Evolutionary conservation across 2,797 vertebrate species (phyloP), one percentile per base, ranked within the genome.

Genomic region (Phrynocephalus forsythii): DNA sequence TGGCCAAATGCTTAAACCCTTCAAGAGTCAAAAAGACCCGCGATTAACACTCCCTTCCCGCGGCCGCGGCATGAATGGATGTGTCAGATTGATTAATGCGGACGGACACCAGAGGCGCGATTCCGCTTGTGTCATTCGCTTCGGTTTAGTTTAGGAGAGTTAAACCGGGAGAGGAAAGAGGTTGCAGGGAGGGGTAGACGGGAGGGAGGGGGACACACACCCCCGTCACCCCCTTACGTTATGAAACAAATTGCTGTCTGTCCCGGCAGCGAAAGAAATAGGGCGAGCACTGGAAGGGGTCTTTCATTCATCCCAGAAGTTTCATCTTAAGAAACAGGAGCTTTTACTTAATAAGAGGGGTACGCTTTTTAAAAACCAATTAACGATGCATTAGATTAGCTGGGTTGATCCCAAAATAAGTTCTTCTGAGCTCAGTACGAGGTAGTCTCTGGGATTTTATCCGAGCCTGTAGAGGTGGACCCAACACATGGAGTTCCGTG

Each of bases 21-120:
- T 68, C 85, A 68, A 56, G 28, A 79, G 18, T 81, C 77, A 18
- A 33, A 84, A 60, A 73, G 77, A 20, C 24, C 81, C 20, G 10
- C 28, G 77, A 84, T 84, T 84, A 80, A 81, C 38, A 48, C 69
- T n/a, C 44, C 52, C 78, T 77, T 22, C 82, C 73, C 18, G 66
- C 3, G 48, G 86, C 78, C 72, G 1, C 16, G 33, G 18, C 5
- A 5, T 86, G 77, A 76, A 80, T 77, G 86, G 71, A 75, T 18
- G 28, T 69, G 82, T 81, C 82, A 77, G 33, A 10, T 33, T 87
- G 89, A 84, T 82, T 71, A 69, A 82, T 80, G 82, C 16, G 69
- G 85, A 81, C 60, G 69, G 85, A 84, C 60, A 60, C 75, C 68
- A 77, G n/a, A 67, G 76, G 85, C 68, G 69, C 33, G 52, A 30